Evolutionary conservation across 2,113 vertebrate genomes (phyloP).

Genomic region (Hemiscyllium ocellatum): DNA sequence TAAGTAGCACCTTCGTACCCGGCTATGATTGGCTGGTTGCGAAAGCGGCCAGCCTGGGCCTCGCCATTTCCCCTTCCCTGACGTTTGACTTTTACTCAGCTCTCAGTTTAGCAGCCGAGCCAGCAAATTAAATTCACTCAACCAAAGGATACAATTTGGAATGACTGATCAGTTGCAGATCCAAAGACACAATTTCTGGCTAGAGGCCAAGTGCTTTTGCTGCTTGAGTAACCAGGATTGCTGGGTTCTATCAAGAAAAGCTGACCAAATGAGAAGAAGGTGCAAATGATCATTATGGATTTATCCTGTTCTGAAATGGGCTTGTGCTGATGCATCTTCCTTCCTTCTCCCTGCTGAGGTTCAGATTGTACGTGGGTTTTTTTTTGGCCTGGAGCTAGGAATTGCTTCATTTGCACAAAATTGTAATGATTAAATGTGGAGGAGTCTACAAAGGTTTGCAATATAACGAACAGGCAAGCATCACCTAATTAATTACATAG

Average conservation of each 20-base stretch:
- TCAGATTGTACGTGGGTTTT: not conserved
- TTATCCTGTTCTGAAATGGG: not conserved
- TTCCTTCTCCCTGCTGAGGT: not conserved
- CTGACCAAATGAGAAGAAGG: not conserved
- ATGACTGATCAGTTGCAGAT: not conserved
- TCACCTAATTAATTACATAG: constrained; percentile 24
- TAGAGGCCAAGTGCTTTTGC: not conserved
- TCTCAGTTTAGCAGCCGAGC: not conserved
- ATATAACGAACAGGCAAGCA: not conserved
- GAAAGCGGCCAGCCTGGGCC: not conserved
- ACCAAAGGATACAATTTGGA: not conserved
- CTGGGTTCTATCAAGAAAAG: not conserved
- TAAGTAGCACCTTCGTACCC: not conserved
- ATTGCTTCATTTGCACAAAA: constrained; percentile 31
- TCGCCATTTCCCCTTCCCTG: not conserved
- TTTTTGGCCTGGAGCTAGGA: not conserved
- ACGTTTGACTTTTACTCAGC: not conserved
- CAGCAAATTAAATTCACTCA: not conserved
- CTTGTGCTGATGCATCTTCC: not conserved
- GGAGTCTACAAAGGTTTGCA: not conserved
- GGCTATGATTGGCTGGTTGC: not conserved
- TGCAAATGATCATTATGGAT: not conserved
- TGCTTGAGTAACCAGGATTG: not conserved
- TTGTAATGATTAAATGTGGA: constrained; percentile 26
- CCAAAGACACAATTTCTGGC: not conserved